phyloP scores from a whole-genome alignment of 2,113 vertebrate genomes.

The Chaetops frenatus region DNA sequence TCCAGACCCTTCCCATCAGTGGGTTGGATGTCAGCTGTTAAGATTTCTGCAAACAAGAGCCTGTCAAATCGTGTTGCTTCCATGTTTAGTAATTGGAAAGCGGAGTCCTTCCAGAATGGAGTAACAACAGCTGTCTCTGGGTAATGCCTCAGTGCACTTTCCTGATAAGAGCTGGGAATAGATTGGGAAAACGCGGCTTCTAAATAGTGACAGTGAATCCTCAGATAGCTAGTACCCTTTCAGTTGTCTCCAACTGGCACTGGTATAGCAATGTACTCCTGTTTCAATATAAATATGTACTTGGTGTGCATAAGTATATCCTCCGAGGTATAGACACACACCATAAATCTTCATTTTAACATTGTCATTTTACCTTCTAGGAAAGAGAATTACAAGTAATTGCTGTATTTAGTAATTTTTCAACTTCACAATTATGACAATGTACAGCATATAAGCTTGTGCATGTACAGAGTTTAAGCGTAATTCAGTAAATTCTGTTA shows the following conservation, averaged over 20 bases:
- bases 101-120: neutral
- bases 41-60: neutral
- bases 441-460: conserved; percentile 9
- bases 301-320: neutral
- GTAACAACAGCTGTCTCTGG: neutral
- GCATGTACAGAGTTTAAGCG: neutral
- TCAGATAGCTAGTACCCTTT: neutral
- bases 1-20: neutral
- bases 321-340: neutral
- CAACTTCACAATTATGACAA: neutral
- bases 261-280: neutral
- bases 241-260: neutral
- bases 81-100: neutral
- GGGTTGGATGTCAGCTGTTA: neutral
- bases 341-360: neutral
- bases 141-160: neutral
- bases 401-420: conserved; percentile 36
- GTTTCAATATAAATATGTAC: neutral
- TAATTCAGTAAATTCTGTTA: conserved; percentile 7
- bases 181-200: neutral
- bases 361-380: neutral
- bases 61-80: neutral
- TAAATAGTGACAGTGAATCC: neutral
- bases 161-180: neutral
- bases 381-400: conserved; percentile 7